A percentile compares a stretch with the other conserved stretches of the same genome.
These are phyloP conservation scores for Apostichopus parvimensis DNA, from an alignment of 35 echinoderm and acorn worm species.

Conservation along the genomic window DNA sequence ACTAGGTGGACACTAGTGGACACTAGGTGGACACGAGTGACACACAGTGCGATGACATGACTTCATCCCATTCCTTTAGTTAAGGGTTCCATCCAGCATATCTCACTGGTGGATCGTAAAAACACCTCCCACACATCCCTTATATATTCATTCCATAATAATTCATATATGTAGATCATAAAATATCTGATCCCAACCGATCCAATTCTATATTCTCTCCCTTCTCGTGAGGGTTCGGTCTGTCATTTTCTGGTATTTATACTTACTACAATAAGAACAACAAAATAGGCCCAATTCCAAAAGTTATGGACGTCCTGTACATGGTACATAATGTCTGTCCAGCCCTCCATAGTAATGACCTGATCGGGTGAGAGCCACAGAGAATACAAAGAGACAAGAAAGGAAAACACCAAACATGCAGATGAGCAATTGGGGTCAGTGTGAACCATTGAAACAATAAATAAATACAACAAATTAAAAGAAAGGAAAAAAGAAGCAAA, in stretches of 20 bases:
- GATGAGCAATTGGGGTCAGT: background rate
- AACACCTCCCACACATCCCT: too few species aligned
- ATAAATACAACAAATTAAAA: background rate
- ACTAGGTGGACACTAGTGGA: too few species aligned
- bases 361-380: conserved; percentile 50
- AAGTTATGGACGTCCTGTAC: conserved; percentile 95
- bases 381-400: conserved; percentile 29
- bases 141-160: too few species aligned
- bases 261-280: conserved; percentile 99
- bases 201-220: too few species aligned
- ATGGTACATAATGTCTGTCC: conserved; percentile 98
- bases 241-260: conserved; percentile 23
- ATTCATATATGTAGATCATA: too few species aligned
- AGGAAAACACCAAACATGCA: background rate
- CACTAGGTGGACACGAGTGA: too few species aligned
- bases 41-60: too few species aligned
- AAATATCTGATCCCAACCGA: too few species aligned
- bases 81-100: too few species aligned
- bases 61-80: too few species aligned
- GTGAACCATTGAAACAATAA: background rate
- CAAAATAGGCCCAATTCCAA: conserved; percentile 99
- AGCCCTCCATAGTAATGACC: conserved; percentile 97
- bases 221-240: too few species aligned
- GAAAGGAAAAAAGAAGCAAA: background rate
- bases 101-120: too few species aligned